Percentiles rank a stretch among this genome's conserved stretches.
phyloP scores from a whole-genome alignment of 2,888 invertebrate genomes.

The Melieria crassipennis region DNA sequence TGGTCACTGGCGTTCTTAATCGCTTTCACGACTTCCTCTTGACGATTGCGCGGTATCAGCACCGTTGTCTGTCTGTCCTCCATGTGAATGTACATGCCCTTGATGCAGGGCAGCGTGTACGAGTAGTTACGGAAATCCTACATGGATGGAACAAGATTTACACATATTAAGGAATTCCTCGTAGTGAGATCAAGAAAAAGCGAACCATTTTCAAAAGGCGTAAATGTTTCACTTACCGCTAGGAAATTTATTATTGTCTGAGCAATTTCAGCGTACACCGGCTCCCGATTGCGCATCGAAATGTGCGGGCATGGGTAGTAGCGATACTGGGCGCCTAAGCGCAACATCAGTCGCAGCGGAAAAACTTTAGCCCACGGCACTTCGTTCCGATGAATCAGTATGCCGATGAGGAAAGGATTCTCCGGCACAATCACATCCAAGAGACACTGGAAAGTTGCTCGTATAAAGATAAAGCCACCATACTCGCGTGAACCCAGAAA shows the following conservation, averaged over 20 bases:
- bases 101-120: conserved; percentile 80
- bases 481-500: conserved; percentile 78
- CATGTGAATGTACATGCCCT: conserved; percentile 83
- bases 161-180: background rate
- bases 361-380: conserved; percentile 77
- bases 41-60: conserved; percentile 79
- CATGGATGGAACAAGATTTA: conserved; percentile 40
- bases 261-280: conserved; percentile 85
- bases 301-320: conserved; percentile 88
- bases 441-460: conserved; percentile 83
- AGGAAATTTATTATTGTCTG: conserved; percentile 88
- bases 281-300: conserved; percentile 78
- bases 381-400: conserved; percentile 77
- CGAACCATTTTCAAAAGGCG: background rate
- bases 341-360: conserved; percentile 76
- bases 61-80: conserved; percentile 82
- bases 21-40: conserved; percentile 78
- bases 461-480: conserved; percentile 84
- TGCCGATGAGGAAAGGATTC: conserved; percentile 79
- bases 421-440: conserved; percentile 78
- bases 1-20: conserved; percentile 84
- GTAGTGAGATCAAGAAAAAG: background rate
- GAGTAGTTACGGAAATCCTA: conserved; percentile 85
- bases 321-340: conserved; percentile 85
- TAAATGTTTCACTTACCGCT: conserved; percentile 67